A percentile compares a stretch with the other conserved stretches of the same genome.
Evolutionary conservation across 2,113 vertebrate genomes (phyloP).

Genomic region (Phalacrocorax carbo): DNA sequence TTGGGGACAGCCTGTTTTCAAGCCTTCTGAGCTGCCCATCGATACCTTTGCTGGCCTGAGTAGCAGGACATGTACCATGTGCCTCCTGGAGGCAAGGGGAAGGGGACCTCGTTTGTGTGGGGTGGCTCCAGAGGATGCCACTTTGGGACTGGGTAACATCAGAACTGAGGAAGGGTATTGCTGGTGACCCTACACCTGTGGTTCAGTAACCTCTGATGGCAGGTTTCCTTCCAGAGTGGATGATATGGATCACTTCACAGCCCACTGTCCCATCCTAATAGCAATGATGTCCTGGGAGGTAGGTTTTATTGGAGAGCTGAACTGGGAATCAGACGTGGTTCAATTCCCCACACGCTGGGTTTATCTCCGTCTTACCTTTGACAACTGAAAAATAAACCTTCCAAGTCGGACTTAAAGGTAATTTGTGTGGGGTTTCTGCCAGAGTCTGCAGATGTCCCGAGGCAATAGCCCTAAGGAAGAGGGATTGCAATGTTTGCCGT

Average conservation of each 20-base stretch:
- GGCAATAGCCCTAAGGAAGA: not conserved
- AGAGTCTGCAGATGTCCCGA: not conserved
- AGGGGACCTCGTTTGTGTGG: not conserved
- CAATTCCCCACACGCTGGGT: not conserved
- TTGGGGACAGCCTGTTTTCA: not conserved
- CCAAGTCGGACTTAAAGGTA: not conserved
- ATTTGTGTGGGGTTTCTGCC: not conserved
- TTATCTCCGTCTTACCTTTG: not conserved
- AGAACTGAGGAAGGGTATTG: not conserved
- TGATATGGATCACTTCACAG: not conserved
- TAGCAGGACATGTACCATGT: not conserved
- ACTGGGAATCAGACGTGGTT: not conserved
- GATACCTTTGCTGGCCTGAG: not conserved
- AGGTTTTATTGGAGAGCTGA: not conserved
- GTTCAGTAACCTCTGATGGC: not conserved
- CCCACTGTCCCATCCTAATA: not conserved
- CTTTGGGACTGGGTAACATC: not conserved
- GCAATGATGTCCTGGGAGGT: not conserved
- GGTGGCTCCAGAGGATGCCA: not conserved
- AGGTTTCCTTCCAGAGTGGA: not conserved
- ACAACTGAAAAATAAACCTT: not conserved
- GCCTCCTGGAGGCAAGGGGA: not conserved
- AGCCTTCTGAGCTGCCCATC: not conserved
- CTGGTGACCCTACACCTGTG: not conserved
- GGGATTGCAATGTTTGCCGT: not conserved